phyloP scores from a whole-genome alignment of 2,888 invertebrate genomes.

The Pecten maximus region DNA sequence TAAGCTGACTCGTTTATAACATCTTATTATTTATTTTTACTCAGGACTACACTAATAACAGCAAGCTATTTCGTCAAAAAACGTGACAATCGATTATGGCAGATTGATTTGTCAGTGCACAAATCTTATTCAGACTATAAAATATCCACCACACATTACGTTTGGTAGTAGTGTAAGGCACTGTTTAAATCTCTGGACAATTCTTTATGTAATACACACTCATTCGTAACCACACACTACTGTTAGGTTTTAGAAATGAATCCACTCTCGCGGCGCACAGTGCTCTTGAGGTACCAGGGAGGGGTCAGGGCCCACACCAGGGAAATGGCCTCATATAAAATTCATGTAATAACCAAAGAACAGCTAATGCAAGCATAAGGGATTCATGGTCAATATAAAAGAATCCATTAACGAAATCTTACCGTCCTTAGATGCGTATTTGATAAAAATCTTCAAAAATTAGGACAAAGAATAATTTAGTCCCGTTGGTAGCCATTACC shows the following conservation, averaged over 20 bases:
- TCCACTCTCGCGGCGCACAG: constrained; percentile 31
- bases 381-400: constrained; percentile 35
- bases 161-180: neutral
- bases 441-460: constrained; percentile 44
- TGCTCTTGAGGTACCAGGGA: constrained; percentile 58
- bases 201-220: neutral
- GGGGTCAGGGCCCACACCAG: constrained; percentile 53
- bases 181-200: neutral
- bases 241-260: constrained; percentile 14
- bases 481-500: constrained; percentile 71
- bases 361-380: neutral
- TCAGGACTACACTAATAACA: too few relatives aligned
- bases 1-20: too few relatives aligned
- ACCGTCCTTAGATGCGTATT: constrained; percentile 43
- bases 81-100: neutral
- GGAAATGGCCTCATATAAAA: constrained; percentile 41
- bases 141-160: neutral
- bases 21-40: too few relatives aligned
- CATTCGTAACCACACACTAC: constrained; percentile 20
- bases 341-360: neutral
- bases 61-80: neutral
- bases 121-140: neutral
- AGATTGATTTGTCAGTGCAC: neutral
- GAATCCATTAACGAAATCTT: constrained; percentile 46
- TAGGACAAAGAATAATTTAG: constrained; percentile 60